Percentiles rank a stretch among this genome's conserved stretches.
phyloP scores from a whole-genome alignment of 2,113 vertebrate species.

The Embiotoca jacksoni region DNA sequence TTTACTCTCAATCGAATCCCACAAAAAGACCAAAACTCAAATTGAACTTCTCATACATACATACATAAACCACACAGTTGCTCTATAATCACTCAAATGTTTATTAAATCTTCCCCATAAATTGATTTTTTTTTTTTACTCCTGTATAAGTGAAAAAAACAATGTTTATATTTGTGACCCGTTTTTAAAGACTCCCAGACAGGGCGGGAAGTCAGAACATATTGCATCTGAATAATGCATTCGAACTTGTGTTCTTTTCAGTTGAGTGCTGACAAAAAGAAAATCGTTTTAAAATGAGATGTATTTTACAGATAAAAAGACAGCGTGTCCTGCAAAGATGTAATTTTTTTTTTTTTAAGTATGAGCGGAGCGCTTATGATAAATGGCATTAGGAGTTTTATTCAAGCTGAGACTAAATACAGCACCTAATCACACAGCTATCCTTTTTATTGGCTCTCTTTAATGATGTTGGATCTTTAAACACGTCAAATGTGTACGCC shows the following conservation, averaged over 20 bases:
- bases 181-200: constrained; percentile 1
- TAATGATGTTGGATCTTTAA: no score
- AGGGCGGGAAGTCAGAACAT: neutral
- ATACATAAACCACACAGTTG: no score
- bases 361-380: no score
- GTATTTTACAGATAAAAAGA: no score
- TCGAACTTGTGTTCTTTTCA: neutral
- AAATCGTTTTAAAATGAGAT: no score
- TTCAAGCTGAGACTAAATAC: neutral
- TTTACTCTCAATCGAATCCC: no score
- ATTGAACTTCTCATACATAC: no score
- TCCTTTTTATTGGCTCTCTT: neutral
- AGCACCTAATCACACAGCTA: neutral
- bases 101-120: neutral
- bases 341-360: no score
- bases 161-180: neutral
- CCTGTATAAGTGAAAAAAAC: neutral
- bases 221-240: neutral
- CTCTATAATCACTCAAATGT: neutral
- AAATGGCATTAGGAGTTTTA: neutral
- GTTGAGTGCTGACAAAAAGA: neutral
- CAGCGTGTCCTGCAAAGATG: no score
- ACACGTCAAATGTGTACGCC: no score
- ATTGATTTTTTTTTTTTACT: neutral
- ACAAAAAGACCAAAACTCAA: no score